phyloP scores from a whole-genome alignment of 2,888 invertebrate species.

The Meandrusa payeni region DNA sequence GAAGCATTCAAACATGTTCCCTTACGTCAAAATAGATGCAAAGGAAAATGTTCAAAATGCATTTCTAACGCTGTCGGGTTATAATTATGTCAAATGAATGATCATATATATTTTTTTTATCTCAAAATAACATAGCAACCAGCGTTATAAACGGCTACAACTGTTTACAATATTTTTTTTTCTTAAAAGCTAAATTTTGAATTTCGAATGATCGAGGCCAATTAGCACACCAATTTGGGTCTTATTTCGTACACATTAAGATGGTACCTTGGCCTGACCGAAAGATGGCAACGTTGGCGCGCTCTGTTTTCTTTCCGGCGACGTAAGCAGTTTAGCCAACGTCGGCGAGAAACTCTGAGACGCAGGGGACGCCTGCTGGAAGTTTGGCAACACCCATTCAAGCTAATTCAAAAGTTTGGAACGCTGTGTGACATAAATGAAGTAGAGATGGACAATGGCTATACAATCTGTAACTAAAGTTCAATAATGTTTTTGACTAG shows the following conservation, averaged over 20 bases:
- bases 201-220: conserved; percentile 75
- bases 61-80: not conserved
- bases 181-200: conserved; percentile 74
- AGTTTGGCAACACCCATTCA: conserved; percentile 79
- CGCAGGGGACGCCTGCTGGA: conserved; percentile 76
- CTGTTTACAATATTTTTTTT: conserved; percentile 37
- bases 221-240: conserved; percentile 69
- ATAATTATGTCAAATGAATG: too few species aligned
- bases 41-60: not conserved
- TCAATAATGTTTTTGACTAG: not conserved
- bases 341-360: conserved; percentile 89
- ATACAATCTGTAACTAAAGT: conserved; percentile 5
- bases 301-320: conserved; percentile 78
- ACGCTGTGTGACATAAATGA: conserved; percentile 32
- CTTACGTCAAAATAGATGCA: conserved; percentile 1
- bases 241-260: conserved; percentile 53
- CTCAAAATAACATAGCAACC: not conserved
- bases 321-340: conserved; percentile 89
- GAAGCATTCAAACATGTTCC: conserved; percentile 14
- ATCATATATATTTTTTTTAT: too few species aligned
- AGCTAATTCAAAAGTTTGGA: conserved; percentile 46
- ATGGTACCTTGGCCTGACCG: conserved; percentile 80
- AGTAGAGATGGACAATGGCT: conserved; percentile 45
- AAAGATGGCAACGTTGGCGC: conserved; percentile 68
- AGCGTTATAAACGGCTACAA: conserved; percentile 30